phyloP scores from a whole-genome alignment of 2,888 invertebrate genomes.

The Epinotia demarniana region DNA sequence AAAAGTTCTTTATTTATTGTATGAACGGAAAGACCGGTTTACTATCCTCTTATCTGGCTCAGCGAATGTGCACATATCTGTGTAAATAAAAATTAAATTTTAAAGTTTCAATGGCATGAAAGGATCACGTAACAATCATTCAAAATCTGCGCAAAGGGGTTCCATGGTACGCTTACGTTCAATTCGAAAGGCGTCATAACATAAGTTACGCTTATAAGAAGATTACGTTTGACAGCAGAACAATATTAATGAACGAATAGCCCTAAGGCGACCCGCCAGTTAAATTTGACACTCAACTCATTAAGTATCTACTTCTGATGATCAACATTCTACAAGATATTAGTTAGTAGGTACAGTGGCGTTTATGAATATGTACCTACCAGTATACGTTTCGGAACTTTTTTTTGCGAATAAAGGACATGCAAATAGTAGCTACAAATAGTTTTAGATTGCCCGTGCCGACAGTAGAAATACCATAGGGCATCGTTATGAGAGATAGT shows the following conservation, averaged over 20 bases:
- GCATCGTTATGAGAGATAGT: not conserved
- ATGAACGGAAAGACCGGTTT: not conserved
- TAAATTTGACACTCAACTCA: constrained; percentile 16
- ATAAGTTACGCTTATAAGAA: constrained; percentile 24
- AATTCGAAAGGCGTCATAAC: constrained; percentile 19
- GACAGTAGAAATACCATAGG: not conserved
- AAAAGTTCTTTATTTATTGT: not conserved
- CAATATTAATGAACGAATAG: constrained; percentile 2
- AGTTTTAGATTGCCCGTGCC: too few species aligned
- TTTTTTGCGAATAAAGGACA: too few species aligned
- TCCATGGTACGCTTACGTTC: not conserved
- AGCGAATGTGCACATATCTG: not conserved
- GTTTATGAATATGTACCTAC: too few species aligned
- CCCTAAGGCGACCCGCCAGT: constrained; percentile 9
- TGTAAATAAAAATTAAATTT: not conserved
- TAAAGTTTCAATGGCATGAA: not conserved
- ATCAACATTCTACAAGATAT: too few species aligned
- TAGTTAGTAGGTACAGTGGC: too few species aligned
- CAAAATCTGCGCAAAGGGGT: constrained; percentile 13
- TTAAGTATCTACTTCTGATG: too few species aligned
- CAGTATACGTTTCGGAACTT: too few species aligned
- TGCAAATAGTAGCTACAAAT: too few species aligned
- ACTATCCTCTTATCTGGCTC: not conserved
- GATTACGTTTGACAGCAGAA: constrained; percentile 23
- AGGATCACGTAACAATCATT: not conserved